Base-by-base conservation (phyloP, 2,888 invertebrate species). In the Hydriomena furcata region DNA sequence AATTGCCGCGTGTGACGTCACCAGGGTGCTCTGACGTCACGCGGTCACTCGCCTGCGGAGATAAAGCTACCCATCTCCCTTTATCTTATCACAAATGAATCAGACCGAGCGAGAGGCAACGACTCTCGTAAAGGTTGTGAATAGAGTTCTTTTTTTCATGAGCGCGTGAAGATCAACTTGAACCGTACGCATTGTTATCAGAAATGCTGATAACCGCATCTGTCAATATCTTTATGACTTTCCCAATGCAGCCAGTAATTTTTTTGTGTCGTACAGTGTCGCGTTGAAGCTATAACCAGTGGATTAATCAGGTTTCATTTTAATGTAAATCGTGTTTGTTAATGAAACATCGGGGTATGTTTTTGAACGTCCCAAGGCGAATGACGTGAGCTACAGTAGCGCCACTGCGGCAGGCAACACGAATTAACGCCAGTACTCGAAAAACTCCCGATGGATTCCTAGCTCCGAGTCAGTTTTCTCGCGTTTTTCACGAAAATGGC, bases 1-100 rank as follows among this genome's bases (percentile, higher is more conserved):
- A 91, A 84, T 88, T 90, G 84, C 83, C 90, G 91, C 89, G 79
- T 67, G 65, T 91, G 91, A 91, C 91, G 91, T 91, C 82, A 82
- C 73, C 66, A 60, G 55, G 59, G 55, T 53, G 54, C 58, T 65
- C 76, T 82, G 83, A 84, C 87, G 88, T 88, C 87, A 86, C 75
- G 42, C 52, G 59, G 45, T 41, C 54, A 60, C 55, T 65, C 66
- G 73, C 64, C 62, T 64, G 17, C 67, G 63, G 61, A 61, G 53
- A 60, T 60, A 49, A 46, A 50, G 63, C 44, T 68, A 65, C 21
- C 65, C 46, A 43, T 79, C 82, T 76, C 77, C 21, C 50, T 85
- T 69, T 46, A 62, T 63, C 79, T 31, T 66, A 65, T 41, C 43
- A 70, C 54, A 63, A 68, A 73, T 79, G 76, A 75, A 75, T 78